Conservation (phyloP, 2,797 vertebrate genomes). For the Mormyrops attenuatus region DNA sequence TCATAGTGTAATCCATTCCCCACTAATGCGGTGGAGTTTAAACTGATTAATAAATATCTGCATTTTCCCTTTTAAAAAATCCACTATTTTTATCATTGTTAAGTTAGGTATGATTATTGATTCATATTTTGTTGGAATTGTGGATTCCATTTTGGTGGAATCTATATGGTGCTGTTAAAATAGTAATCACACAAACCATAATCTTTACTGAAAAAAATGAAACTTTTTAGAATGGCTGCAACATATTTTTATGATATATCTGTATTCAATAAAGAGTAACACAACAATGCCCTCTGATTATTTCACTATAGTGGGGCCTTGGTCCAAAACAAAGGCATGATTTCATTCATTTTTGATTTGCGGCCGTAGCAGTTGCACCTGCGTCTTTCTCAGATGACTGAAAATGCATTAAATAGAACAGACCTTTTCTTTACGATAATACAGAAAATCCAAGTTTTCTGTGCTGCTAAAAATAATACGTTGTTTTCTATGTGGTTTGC, state of each 20-base stretch:
- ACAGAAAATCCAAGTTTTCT: background rate
- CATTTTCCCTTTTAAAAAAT: background rate
- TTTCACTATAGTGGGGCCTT: background rate
- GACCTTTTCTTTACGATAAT: background rate
- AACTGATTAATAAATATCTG: background rate
- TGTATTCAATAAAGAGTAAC: background rate
- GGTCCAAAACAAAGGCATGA: conserved; percentile 1
- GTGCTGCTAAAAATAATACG: background rate
- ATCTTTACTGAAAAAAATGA: background rate
- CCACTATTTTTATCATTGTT: background rate
- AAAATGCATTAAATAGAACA: background rate
- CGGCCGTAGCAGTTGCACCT: background rate
- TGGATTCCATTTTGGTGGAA: background rate
- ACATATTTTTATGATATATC: background rate
- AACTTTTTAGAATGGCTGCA: background rate
- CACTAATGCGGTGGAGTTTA: background rate
- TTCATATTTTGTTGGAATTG: background rate
- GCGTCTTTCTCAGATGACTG: background rate
- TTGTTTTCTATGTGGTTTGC: background rate
- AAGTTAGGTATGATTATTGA: background rate
- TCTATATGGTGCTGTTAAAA: background rate
- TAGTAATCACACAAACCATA: background rate
- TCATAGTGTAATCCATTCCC: background rate
- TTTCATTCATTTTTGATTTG: conserved; percentile 7
- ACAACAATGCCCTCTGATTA: conserved; percentile 2